Percentiles rank a stretch among this genome's conserved stretches.
These are phyloP conservation scores for Timandra comae DNA, from an alignment of 2,888 invertebrate genomes.

Conservation along the genomic window DNA sequence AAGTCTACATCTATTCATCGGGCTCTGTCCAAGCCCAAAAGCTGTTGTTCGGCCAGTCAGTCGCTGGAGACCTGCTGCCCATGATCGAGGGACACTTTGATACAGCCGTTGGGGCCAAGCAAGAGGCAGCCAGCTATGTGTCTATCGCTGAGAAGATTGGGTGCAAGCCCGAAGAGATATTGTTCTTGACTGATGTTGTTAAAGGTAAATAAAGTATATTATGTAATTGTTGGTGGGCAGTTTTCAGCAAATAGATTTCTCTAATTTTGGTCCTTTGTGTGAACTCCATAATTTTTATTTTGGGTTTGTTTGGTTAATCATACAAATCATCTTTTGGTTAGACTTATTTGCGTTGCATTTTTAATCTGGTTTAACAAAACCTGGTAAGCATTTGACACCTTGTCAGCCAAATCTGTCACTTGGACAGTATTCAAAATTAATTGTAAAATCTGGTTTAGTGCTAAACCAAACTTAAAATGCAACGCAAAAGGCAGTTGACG, in stretches of 20 bases:
- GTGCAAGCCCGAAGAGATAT: conserved; percentile 79
- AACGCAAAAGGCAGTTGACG: too few species aligned
- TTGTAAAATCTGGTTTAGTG: too few species aligned
- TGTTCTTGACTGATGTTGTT: conserved; percentile 91
- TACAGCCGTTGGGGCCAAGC: conserved; percentile 89
- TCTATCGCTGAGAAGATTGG: conserved; percentile 84
- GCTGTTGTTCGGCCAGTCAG: conserved; percentile 86
- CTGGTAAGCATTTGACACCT: too few species aligned
- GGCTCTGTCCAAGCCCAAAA: conserved; percentile 95
- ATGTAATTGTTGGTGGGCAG: not conserved
- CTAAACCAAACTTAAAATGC: too few species aligned
- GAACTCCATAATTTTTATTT: too few species aligned
- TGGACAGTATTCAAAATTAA: too few species aligned
- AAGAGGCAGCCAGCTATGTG: conserved; percentile 85
- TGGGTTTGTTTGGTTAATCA: too few species aligned
- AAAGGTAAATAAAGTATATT: conserved; percentile 76
- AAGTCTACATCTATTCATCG: conserved; percentile 92
- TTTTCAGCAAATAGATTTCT: not conserved
- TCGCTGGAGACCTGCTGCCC: conserved; percentile 85
- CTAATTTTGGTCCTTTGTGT: too few species aligned
- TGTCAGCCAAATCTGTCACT: too few species aligned
- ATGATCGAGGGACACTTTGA: conserved; percentile 89
- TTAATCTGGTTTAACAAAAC: too few species aligned
- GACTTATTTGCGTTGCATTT: too few species aligned
- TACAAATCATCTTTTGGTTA: too few species aligned